These are phyloP conservation scores for Speoplatyrhinus poulsoni DNA, from an alignment of 2,113 vertebrate genomes.

Conservation along the genomic window DNA sequence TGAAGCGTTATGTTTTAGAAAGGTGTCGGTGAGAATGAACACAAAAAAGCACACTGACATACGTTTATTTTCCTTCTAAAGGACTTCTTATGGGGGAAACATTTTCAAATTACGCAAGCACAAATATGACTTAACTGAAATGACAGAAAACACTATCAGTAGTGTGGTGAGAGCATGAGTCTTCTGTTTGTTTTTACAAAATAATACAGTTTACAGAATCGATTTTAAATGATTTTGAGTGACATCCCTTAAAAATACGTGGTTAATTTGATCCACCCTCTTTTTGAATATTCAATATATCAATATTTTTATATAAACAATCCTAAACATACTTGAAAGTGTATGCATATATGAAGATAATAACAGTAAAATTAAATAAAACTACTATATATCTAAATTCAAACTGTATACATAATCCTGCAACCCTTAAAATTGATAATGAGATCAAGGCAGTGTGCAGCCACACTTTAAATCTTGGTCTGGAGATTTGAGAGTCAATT, in stretches of 20 bases:
- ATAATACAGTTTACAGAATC: not conserved
- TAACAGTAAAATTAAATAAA: too few species aligned
- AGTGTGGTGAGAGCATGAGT: not conserved
- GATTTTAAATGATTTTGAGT: too few species aligned
- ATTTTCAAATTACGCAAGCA: slow-evolving; percentile 30
- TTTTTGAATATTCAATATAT: too few species aligned
- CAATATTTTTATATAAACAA: too few species aligned
- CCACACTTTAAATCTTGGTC: too few species aligned
- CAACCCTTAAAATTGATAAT: not conserved
- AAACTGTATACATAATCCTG: slow-evolving; percentile 18
- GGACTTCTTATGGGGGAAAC: slow-evolving; percentile 39
- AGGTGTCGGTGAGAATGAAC: slow-evolving; percentile 14
- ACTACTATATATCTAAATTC: too few species aligned
- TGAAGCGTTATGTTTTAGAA: slow-evolving; percentile 62
- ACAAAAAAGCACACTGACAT: not conserved
- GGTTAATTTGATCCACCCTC: too few species aligned
- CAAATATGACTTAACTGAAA: slow-evolving; percentile 48
- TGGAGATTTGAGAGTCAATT: too few species aligned
- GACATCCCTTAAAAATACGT: too few species aligned
- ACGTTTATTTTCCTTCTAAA: slow-evolving; percentile 20
- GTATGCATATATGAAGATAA: too few species aligned
- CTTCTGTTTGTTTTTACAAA: not conserved
- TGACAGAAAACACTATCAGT: slow-evolving; percentile 1
- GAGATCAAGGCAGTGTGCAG: too few species aligned
- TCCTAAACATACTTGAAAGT: too few species aligned